phyloP scores from a whole-genome alignment of 2,113 vertebrate genomes.

The Telmatochromis sp. region DNA sequence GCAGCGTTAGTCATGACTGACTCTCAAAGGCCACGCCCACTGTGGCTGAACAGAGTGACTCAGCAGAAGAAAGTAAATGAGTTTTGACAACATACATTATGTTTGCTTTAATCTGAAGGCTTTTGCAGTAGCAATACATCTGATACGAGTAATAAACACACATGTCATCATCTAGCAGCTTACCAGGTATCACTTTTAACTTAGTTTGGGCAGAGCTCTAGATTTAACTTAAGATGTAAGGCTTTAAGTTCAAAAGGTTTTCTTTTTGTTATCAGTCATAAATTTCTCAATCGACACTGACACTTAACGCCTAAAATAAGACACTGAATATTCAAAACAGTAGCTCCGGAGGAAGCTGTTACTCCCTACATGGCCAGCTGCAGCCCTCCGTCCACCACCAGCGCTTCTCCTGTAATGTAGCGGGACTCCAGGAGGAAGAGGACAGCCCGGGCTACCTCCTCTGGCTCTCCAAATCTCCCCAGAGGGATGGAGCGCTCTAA shows the following conservation, averaged over 20 bases:
- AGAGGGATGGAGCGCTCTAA: conserved; percentile 72
- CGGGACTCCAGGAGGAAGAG: conserved; percentile 84
- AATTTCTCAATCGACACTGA: neutral
- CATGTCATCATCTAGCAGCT: neutral
- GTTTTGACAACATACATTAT: neutral
- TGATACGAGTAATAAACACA: neutral
- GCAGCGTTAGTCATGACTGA: conserved; percentile 25
- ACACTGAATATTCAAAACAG: neutral
- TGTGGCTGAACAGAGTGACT: conserved; percentile 15
- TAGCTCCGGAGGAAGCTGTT: neutral
- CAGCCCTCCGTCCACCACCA: conserved; percentile 88
- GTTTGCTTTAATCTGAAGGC: neutral
- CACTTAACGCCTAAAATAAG: neutral
- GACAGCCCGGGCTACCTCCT: conserved; percentile 80
- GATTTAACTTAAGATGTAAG: neutral
- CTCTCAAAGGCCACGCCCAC: neutral
- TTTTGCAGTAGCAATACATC: neutral
- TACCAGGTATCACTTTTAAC: neutral
- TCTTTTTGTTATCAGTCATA: neutral
- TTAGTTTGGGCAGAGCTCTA: neutral
- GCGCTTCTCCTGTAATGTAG: conserved; percentile 85
- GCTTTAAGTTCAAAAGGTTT: neutral
- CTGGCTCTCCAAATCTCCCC: conserved; percentile 81
- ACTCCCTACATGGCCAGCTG: conserved; percentile 72
- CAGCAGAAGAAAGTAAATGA: neutral